Evolutionary conservation across 2,113 vertebrate genomes (phyloP).

Genomic region (Solea senegalensis): DNA sequence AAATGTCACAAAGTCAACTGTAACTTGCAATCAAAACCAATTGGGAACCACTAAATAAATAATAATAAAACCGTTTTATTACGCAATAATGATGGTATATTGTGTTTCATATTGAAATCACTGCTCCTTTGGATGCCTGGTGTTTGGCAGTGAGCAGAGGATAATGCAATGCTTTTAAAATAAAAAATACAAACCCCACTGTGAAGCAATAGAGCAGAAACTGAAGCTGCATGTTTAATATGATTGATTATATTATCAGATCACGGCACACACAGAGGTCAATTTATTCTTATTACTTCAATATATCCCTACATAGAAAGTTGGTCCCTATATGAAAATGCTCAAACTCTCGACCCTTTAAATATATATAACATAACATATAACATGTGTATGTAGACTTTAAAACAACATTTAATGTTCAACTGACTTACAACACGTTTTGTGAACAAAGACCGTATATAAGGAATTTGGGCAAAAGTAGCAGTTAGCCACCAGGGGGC

Average conservation of each 20-base stretch:
- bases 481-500: no score
- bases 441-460: no score
- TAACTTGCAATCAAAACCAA: not conserved
- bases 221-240: not conserved
- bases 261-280: not conserved
- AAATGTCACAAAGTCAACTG: not conserved
- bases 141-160: not conserved
- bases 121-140: not conserved
- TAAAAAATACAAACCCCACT: not conserved
- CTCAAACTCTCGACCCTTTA: no score
- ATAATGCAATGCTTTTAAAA: not conserved
- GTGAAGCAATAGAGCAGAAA: conserved; percentile 8
- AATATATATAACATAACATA: no score
- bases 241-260: not conserved
- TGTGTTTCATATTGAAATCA: not conserved
- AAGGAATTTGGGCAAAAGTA: no score
- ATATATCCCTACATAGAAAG: no score
- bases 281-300: not conserved
- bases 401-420: no score
- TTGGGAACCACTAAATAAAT: not conserved
- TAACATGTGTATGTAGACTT: no score
- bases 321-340: no score
- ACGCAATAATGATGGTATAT: not conserved
- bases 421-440: no score
- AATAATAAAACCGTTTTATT: not conserved